phyloP scores from a whole-genome alignment of 1,140 invertebrate species.

The Hyphantria cunea region DNA sequence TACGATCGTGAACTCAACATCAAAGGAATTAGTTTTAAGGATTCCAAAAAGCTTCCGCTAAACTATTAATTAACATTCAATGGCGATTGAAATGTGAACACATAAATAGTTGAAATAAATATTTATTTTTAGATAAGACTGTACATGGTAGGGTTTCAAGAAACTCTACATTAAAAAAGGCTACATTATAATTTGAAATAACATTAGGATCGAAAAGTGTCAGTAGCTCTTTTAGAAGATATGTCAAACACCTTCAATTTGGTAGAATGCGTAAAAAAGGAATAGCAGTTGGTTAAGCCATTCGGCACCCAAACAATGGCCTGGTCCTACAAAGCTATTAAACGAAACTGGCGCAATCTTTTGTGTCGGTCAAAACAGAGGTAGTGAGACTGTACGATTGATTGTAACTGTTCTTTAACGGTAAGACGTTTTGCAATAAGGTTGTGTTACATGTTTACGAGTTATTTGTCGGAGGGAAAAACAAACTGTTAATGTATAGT shows the following conservation, averaged over 20 bases:
- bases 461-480: background rate
- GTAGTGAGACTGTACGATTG: conserved; percentile 20
- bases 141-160: conserved; percentile 22
- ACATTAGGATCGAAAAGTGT: background rate
- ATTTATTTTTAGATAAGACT: conserved; percentile 33
- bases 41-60: conserved; percentile 30
- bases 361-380: conserved; percentile 31
- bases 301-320: conserved; percentile 29
- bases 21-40: conserved; percentile 48
- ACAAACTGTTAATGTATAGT: conserved; percentile 1
- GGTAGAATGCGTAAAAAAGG: too few relatives aligned
- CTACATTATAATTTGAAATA: conserved; percentile 1
- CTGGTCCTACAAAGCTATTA: conserved; percentile 35
- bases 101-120: conserved; percentile 47
- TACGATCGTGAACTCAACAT: conserved; percentile 50
- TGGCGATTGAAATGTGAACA: conserved; percentile 61
- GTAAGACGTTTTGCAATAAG: conserved; percentile 13
- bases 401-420: conserved; percentile 36
- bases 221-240: too few relatives aligned
- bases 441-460: background rate
- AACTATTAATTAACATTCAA: conserved; percentile 56
- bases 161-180: background rate
- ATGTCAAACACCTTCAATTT: too few relatives aligned
- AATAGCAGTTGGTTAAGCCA: conserved; percentile 41
- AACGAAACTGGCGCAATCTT: conserved; percentile 38